A percentile compares a stretch with the other conserved stretches of the same genome.
Conservation (phyloP, 1,140 invertebrate genomes). For the Alviniconcha marisindica region DNA sequence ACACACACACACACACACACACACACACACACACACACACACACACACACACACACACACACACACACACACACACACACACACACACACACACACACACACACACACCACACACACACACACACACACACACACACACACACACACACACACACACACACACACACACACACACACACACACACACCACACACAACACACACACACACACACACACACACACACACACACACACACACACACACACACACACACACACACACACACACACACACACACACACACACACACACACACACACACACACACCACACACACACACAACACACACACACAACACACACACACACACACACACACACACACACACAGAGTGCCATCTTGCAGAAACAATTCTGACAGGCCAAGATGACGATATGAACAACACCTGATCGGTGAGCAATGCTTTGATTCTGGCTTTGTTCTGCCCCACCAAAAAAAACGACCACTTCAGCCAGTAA, state of each 20-base stretch:
- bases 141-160: background rate
- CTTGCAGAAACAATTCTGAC: too few relatives aligned
- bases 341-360: too few relatives aligned
- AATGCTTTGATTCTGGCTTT: too few relatives aligned
- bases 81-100: constrained; percentile 3
- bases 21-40: constrained; percentile 13
- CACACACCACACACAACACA: background rate
- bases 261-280: too few relatives aligned
- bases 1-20: background rate
- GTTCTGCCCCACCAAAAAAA: too few relatives aligned
- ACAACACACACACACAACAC: too few relatives aligned
- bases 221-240: background rate
- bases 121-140: background rate
- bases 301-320: too few relatives aligned
- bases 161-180: background rate
- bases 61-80: background rate
- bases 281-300: too few relatives aligned
- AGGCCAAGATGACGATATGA: too few relatives aligned
- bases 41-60: constrained; percentile 2
- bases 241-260: background rate
- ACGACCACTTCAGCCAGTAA: too few relatives aligned
- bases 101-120: background rate
- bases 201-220: background rate
- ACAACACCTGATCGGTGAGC: too few relatives aligned
- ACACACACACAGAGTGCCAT: too few relatives aligned